Base-by-base conservation (phyloP, 2,113 vertebrate genomes). In the Xyrauchen texanus region DNA sequence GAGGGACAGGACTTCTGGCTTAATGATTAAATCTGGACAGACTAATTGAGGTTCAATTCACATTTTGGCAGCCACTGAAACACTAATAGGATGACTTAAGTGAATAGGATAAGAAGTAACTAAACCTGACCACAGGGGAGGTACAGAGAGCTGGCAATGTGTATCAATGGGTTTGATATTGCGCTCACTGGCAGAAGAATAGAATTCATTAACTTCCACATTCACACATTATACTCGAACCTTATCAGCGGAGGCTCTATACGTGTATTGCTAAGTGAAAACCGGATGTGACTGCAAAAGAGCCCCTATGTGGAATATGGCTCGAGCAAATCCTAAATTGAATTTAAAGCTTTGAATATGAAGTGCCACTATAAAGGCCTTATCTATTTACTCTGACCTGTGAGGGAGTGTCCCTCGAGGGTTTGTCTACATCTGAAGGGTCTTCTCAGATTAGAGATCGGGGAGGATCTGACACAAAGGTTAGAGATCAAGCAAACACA, bases 41-140 rank as follows among this genome's bases (percentile, higher is more conserved):
- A 81, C 80, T 88, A 90, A 88, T 87, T 78, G 82, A 83, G 87
- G 90, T 88, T 89, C 85, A 89, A 91, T 91, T 87, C 82, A 86
- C 81, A 77, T 89, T 91, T 88, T 91, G 90, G 90, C 89, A 90
- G 80, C 8, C 67, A 65, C 60, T 83, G 21, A 34, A 34, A 34
- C 86, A 87, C 88, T 82, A 66, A 72, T 53, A 68, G 47, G 61
- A 79, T 78, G 63, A 78, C 68, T 68, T 75, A 45, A 46, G 58
- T 57, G 49, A 67, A 61, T 76, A 49, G 73, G 61, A 76, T 76
- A 76, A 76, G 73, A 58, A 52, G 73, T 65, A 65, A 76, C 73
- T 76, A 76, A 65, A 76, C 74, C 74, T 34, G 21, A 34, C 61
- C 49, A 55, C 62, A 64, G 16, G 21, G 21, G 21, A 34, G 3